Evolutionary conservation across 1,140 invertebrate genomes (phyloP).

Genomic region (Brachionus rubens): DNA sequence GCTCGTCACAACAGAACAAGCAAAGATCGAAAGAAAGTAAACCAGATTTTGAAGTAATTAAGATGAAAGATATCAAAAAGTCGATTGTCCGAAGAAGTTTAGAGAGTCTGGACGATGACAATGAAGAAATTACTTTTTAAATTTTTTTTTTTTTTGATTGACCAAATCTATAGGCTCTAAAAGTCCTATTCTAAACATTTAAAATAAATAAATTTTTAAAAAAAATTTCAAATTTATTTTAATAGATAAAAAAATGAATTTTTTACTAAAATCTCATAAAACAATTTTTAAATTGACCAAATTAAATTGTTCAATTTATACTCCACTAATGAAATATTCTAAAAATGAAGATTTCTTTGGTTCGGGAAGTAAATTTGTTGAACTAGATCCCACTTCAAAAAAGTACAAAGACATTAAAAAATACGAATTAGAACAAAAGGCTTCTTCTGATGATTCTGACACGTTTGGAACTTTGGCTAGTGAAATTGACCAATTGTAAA

Average conservation of each 20-base stretch:
- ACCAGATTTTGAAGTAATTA: too few relatives aligned
- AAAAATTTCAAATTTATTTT: not conserved
- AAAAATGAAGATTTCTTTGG: slow-evolving; percentile 15
- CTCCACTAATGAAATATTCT: not conserved
- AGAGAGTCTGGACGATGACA: too few relatives aligned
- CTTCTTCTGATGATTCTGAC: not conserved
- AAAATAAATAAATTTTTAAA: not conserved
- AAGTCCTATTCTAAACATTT: not conserved
- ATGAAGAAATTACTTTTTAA: too few relatives aligned
- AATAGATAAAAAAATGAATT: not conserved
- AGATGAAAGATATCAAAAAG: too few relatives aligned
- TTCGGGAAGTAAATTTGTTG: slow-evolving; percentile 10
- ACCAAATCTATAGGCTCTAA: not conserved
- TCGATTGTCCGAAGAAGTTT: too few relatives aligned
- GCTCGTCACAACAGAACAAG: too few relatives aligned
- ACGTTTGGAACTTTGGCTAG: slow-evolving; percentile 2
- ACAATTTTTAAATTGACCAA: not conserved
- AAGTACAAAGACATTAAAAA: not conserved
- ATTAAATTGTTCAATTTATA: not conserved
- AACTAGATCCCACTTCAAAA: slow-evolving; percentile 2
- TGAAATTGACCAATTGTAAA: not conserved
- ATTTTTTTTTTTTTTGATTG: not conserved
- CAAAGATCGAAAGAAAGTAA: too few relatives aligned
- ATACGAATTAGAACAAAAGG: not conserved
- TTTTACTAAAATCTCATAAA: not conserved